phyloP scores from a whole-genome alignment of 2,888 invertebrate species.

The Elysia crispata region DNA sequence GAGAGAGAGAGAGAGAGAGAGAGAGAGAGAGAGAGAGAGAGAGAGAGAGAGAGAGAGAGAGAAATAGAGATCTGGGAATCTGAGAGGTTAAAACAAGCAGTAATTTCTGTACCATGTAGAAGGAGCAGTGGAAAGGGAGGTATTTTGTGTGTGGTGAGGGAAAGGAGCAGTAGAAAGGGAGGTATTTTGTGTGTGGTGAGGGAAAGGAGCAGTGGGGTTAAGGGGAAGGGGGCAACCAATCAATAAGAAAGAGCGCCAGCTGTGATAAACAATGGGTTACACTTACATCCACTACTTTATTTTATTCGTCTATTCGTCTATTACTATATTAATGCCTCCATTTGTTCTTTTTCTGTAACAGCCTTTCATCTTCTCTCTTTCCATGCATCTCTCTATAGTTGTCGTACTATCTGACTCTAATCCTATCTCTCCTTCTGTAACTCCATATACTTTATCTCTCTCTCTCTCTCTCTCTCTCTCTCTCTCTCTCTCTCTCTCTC shows the following conservation, averaged over 20 bases:
- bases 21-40: constrained; percentile 33
- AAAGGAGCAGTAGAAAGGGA: not conserved
- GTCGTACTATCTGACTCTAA: too few species aligned
- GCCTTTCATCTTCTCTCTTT: not conserved
- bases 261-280: not conserved
- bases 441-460: not conserved
- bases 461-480: not conserved
- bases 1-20: constrained; percentile 25
- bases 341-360: constrained; percentile 12
- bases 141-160: not conserved
- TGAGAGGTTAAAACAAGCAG: too few species aligned
- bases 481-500: constrained; percentile 22
- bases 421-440: constrained; percentile 5
- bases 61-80: too few species aligned
- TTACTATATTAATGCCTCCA: not conserved
- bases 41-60: not conserved
- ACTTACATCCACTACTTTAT: too few species aligned
- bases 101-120: too few species aligned
- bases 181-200: not conserved
- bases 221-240: not conserved
- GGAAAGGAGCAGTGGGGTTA: not conserved
- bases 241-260: not conserved
- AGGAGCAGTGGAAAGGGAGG: not conserved
- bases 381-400: too few species aligned
- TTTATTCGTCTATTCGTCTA: too few species aligned